Percentiles rank a stretch among this genome's conserved stretches.
Conservation (phyloP, 1,140 invertebrate species). For the Bombus confusus region DNA sequence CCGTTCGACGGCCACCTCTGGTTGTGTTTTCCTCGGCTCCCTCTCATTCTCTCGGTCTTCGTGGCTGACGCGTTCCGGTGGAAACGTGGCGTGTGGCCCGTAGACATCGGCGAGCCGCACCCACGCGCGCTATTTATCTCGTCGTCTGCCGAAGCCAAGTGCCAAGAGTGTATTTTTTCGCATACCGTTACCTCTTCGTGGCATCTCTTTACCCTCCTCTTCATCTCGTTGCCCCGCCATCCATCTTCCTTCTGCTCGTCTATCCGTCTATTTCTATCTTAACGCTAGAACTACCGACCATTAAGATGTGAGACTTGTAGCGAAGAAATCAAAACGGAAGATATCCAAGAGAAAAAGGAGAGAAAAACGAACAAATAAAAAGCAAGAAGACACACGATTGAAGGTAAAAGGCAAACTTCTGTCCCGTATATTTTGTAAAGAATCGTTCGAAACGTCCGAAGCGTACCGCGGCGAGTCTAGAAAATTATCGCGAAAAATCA, state of each 20-base stretch:
- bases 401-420: too few relatives aligned
- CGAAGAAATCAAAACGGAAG: too few relatives aligned
- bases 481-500: too few relatives aligned
- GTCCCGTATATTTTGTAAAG: too few relatives aligned
- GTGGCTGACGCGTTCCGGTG: slow-evolving; percentile 53
- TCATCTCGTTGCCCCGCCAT: not conserved
- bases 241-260: slow-evolving; percentile 23
- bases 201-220: not conserved
- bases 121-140: slow-evolving; percentile 69
- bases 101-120: slow-evolving; percentile 68
- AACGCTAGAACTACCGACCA: too few relatives aligned
- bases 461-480: fast-evolving
- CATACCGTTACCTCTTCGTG: slow-evolving; percentile 41
- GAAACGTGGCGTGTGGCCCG: slow-evolving; percentile 69
- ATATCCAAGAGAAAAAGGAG: too few relatives aligned
- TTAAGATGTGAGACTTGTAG: too few relatives aligned
- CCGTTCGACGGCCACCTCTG: not conserved
- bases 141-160: slow-evolving; percentile 66
- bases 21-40: slow-evolving; percentile 15
- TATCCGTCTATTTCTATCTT: slow-evolving; percentile 39
- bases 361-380: too few relatives aligned
- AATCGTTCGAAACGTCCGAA: too few relatives aligned
- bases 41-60: slow-evolving; percentile 22
- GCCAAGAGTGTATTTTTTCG: slow-evolving; percentile 68
- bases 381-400: too few relatives aligned